A percentile compares a stretch with the other conserved stretches of the same genome.
phyloP scores from a whole-genome alignment of 2,888 invertebrate genomes.

The Esperia sulphurella region DNA sequence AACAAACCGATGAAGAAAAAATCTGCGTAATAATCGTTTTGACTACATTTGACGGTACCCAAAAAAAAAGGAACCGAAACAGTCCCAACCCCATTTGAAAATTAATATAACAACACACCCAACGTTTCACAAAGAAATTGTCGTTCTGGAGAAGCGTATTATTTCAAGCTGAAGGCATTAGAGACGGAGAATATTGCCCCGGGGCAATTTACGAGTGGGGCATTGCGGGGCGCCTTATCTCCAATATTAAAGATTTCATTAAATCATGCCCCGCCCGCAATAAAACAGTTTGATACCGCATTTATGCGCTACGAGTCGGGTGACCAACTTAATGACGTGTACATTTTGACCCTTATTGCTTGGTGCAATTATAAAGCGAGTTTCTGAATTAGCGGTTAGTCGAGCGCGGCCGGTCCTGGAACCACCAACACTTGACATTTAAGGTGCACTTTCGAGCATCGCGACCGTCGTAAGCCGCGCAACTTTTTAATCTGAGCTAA shows the following conservation, averaged over 20 bases:
- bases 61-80: background rate
- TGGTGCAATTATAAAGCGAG: conserved; percentile 20
- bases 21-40: no score
- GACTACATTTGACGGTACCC: background rate
- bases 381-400: background rate
- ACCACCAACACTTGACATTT: no score
- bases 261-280: conserved; percentile 69
- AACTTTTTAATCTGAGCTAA: no score
- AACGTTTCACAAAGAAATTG: conserved; percentile 8
- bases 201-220: conserved; percentile 59
- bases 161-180: conserved; percentile 37
- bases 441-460: no score
- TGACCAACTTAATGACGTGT: conserved; percentile 71
- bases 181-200: conserved; percentile 43
- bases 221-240: conserved; percentile 61
- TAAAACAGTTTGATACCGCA: conserved; percentile 77
- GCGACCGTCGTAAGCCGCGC: no score
- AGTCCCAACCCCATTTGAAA: conserved; percentile 1
- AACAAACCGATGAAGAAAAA: no score
- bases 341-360: conserved; percentile 46
- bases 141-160: conserved; percentile 40
- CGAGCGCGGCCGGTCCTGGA: background rate
- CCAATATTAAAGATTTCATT: conserved; percentile 77
- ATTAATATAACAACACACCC: conserved; percentile 3
- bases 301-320: conserved; percentile 58